These are phyloP conservation scores for Flexamia atlantica DNA, from an alignment of 2,888 invertebrate genomes.

Conservation along the genomic window DNA sequence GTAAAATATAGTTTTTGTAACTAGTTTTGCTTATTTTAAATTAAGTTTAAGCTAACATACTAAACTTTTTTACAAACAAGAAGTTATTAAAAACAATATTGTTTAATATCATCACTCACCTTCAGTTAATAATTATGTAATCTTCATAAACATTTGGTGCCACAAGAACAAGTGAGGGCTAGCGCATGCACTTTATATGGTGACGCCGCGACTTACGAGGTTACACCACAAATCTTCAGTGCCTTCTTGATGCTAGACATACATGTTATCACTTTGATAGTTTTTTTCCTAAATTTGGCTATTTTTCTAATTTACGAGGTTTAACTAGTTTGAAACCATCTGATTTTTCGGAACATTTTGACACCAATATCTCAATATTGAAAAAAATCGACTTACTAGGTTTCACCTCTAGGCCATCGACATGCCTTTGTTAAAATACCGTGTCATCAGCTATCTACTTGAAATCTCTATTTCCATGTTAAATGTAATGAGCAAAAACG, in stretches of 20 bases:
- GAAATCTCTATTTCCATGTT: too few species aligned
- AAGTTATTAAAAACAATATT: too few species aligned
- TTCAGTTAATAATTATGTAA: background rate
- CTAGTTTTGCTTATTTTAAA: background rate
- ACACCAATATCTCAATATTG: slow-evolving; percentile 9
- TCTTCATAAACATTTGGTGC: background rate
- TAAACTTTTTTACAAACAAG: background rate
- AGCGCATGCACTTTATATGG: background rate
- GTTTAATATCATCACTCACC: background rate
- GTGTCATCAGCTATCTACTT: too few species aligned
- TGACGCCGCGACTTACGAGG: background rate
- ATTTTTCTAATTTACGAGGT: slow-evolving; percentile 9
- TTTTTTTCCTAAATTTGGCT: background rate
- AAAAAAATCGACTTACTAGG: background rate
- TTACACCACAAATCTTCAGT: background rate
- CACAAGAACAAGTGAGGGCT: background rate
- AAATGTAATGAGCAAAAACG: too few species aligned
- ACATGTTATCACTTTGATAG: background rate
- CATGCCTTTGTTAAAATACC: too few species aligned
- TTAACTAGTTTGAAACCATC: background rate
- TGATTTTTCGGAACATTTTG: background rate
- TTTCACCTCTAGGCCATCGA: slow-evolving; percentile 6
- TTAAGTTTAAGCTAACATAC: background rate
- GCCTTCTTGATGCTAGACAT: background rate
- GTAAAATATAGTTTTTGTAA: background rate